These are phyloP conservation scores for Acanthisitta chloris DNA, from an alignment of 2,113 vertebrate genomes.

Conservation along the genomic window DNA sequence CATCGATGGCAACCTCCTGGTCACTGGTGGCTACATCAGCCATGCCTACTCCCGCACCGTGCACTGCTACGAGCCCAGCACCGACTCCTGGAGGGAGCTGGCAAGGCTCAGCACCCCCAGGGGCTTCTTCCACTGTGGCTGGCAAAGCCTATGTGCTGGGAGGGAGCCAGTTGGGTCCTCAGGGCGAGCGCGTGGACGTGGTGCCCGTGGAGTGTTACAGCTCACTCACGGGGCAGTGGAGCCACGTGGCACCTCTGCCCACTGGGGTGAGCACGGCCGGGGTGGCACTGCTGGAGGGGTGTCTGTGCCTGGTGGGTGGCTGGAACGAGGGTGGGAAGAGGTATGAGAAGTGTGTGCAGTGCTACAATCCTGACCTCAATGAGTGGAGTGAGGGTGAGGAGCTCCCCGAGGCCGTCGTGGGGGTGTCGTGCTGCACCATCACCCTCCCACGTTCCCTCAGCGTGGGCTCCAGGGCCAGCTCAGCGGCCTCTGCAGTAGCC, in stretches of 20 bases:
- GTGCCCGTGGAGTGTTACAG: slow-evolving; percentile 78
- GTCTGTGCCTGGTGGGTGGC: slow-evolving; percentile 78
- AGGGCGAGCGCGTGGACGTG: slow-evolving; percentile 80
- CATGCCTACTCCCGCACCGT: slow-evolving; percentile 81
- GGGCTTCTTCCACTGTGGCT: slow-evolving; percentile 68
- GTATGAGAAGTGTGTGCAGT: slow-evolving; percentile 79
- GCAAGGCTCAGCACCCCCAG: slow-evolving; percentile 73
- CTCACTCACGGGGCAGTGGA: slow-evolving; percentile 69
- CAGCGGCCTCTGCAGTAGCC: not conserved
- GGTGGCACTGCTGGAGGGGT: slow-evolving; percentile 67
- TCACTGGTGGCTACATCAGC: slow-evolving; percentile 81
- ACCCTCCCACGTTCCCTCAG: slow-evolving; percentile 62
- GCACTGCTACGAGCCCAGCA: slow-evolving; percentile 69
- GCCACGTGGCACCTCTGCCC: slow-evolving; percentile 66
- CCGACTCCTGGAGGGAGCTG: slow-evolving; percentile 74
- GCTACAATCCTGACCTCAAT: slow-evolving; percentile 77
- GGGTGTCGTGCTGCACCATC: slow-evolving; percentile 82
- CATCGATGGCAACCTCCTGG: slow-evolving; percentile 76
- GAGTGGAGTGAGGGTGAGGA: slow-evolving; percentile 76
- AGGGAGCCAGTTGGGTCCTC: slow-evolving; percentile 80
- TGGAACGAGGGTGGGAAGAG: slow-evolving; percentile 84
- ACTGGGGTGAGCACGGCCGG: slow-evolving; percentile 82
- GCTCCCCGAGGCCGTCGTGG: slow-evolving; percentile 80
- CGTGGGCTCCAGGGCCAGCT: slow-evolving; percentile 54
- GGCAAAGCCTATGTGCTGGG: slow-evolving; percentile 78